Conservation (phyloP, 2,113 vertebrate genomes). For the Natator depressus region DNA sequence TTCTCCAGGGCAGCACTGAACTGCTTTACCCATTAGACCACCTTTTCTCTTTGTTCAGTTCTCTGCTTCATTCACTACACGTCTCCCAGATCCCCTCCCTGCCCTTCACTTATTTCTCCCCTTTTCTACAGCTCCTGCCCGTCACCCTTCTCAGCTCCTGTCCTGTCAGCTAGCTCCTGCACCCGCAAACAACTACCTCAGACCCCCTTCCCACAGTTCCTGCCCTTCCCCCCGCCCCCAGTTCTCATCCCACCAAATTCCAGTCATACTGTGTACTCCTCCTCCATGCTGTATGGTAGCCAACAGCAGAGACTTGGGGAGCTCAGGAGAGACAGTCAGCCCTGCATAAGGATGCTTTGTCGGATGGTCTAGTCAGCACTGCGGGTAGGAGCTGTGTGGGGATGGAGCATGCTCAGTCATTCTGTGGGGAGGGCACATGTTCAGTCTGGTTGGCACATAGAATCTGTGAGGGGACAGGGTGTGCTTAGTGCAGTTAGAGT, state of each 20-base stretch:
- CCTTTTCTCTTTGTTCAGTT: no score
- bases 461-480: not conserved
- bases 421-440: not conserved
- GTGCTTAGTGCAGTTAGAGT: not conserved
- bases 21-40: no score
- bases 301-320: not conserved
- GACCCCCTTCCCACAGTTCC: not conserved
- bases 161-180: not conserved
- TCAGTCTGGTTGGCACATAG: conserved; percentile 7
- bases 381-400: not conserved
- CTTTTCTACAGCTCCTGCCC: not conserved
- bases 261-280: rapidly evolving
- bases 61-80: no score
- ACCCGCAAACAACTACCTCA: not conserved
- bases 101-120: not conserved
- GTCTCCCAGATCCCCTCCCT: no score
- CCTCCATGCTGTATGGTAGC: not conserved
- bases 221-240: not conserved
- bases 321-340: not conserved
- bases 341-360: not conserved
- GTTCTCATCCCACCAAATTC: not conserved
- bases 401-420: not conserved
- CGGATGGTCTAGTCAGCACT: not conserved
- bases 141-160: not conserved
- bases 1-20: no score